Base-by-base conservation (phyloP, 2,888 invertebrate species). In the Psococerastis gibbosa region DNA sequence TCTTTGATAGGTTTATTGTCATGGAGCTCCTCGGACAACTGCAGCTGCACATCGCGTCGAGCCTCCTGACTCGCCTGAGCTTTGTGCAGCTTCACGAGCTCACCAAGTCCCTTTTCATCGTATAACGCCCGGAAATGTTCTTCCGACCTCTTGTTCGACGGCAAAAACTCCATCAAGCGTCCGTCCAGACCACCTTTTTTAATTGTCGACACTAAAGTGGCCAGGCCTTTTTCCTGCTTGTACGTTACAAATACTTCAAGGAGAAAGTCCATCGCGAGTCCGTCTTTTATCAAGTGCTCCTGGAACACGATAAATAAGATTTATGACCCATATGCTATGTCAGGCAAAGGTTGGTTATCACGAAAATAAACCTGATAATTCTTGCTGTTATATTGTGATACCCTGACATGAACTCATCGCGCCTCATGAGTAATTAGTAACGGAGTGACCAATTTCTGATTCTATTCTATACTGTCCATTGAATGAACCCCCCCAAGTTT, bases 271-370 rank as follows among this genome's bases (percentile, higher is more conserved):
- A 94, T 71, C 47, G 94, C 89, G 61, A 94, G 71, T 61, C 89
- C 87, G 71, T 88, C 85, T 62, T 88, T 89, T 52, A 88, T 75
- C 57, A 95, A 72, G 67, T 94, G 92, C 65, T 94, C 91, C 59
- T 71, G 62, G 48, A 49, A n/a, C n/a, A n/a, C n/a, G n/a, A n/a
- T n/a, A n/a, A n/a, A n/a, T n/a, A n/a, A n/a, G n/a, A n/a, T n/a
- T n/a, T n/a, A n/a, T n/a, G n/a, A n/a, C n/a, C n/a, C n/a, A n/a
- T n/a, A n/a, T n/a, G n/a, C n/a, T n/a, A n/a, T n/a, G n/a, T n/a
- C n/a, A n/a, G n/a, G n/a, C n/a, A n/a, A n/a, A n/a, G n/a, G n/a
- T n/a, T n/a, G n/a, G n/a, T n/a, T n/a, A n/a, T n/a, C n/a, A n/a
- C n/a, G n/a, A n/a, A n/a, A n/a, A n/a, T n/a, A n/a, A n/a, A n/a